Percentiles rank a stretch among this genome's conserved stretches.
These are phyloP conservation scores for Drepanosiphum platanoidis DNA, from an alignment of 2,888 invertebrate species.

Conservation along the genomic window DNA sequence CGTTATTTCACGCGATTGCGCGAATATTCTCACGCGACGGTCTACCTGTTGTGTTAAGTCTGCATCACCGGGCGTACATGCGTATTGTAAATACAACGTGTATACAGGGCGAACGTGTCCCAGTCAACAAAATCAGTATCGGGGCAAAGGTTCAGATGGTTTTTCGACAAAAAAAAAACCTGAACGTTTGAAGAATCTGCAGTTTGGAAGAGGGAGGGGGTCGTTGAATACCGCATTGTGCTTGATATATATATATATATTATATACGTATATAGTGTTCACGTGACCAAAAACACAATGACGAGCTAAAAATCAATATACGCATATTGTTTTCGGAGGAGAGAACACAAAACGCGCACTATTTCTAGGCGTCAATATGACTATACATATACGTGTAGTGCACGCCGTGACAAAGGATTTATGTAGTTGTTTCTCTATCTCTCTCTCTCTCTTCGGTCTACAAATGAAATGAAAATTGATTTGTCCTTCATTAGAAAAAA, in stretches of 20 bases:
- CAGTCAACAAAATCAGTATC: background rate
- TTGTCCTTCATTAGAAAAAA: background rate
- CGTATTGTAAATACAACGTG: too few relatives aligned
- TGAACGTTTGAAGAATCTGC: slow-evolving; percentile 21
- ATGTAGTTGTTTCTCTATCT: too few relatives aligned
- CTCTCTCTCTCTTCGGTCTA: background rate
- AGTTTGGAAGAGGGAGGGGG: too few relatives aligned
- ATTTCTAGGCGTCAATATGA: slow-evolving; percentile 25
- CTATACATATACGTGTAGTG: background rate
- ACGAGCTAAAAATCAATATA: slow-evolving; percentile 34
- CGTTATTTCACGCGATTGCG: too few relatives aligned
- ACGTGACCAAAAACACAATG: slow-evolving; percentile 22
- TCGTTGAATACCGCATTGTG: background rate
- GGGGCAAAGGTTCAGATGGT: background rate
- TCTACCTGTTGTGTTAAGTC: too few relatives aligned
- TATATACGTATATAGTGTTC: background rate
- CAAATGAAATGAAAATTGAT: slow-evolving; percentile 11
- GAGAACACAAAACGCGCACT: background rate
- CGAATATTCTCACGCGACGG: too few relatives aligned
- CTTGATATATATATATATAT: too few relatives aligned
- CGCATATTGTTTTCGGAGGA: slow-evolving; percentile 14
- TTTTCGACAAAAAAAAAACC: background rate
- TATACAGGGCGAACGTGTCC: too few relatives aligned
- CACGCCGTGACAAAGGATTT: slow-evolving; percentile 8
- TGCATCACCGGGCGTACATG: too few relatives aligned